A percentile compares a stretch with the other conserved stretches of the same genome.
Evolutionary conservation across 2,113 vertebrate genomes (phyloP).

Genomic region (Turnix velox): DNA sequence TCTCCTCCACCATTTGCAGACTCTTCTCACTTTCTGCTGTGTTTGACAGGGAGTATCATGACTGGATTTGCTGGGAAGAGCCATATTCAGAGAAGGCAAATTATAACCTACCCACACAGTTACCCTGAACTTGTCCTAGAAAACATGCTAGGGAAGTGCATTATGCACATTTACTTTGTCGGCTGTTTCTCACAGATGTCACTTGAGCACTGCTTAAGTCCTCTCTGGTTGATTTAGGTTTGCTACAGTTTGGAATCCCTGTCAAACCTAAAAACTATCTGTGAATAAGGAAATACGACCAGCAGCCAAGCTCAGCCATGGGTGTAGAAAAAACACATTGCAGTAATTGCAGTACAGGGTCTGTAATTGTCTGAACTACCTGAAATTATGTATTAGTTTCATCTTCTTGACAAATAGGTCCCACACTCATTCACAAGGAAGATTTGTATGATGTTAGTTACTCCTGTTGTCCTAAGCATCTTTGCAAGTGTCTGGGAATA

Average conservation of each 20-base stretch:
- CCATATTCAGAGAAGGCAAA: neutral
- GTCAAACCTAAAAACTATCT: neutral
- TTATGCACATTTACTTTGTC: neutral
- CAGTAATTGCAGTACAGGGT: neutral
- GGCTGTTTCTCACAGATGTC: neutral
- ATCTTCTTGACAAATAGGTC: neutral
- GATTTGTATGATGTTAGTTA: neutral
- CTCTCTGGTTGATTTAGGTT: neutral
- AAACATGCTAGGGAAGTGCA: neutral
- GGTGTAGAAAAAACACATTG: neutral
- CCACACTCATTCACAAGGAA: neutral
- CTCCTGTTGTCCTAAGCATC: neutral
- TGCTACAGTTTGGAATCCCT: slow-evolving; percentile 5
- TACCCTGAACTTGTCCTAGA: neutral
- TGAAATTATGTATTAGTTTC: neutral
- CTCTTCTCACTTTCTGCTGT: neutral
- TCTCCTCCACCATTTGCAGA: neutral
- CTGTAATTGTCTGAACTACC: neutral
- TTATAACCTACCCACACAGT: neutral
- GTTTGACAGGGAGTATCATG: neutral
- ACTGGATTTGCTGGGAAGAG: neutral
- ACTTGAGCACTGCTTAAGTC: neutral
- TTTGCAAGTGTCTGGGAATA: neutral
- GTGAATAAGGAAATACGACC: neutral
- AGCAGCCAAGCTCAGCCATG: neutral